Evolutionary conservation across 2,797 vertebrate genomes (phyloP).

Genomic region (Sylvilagus floridanus): DNA sequence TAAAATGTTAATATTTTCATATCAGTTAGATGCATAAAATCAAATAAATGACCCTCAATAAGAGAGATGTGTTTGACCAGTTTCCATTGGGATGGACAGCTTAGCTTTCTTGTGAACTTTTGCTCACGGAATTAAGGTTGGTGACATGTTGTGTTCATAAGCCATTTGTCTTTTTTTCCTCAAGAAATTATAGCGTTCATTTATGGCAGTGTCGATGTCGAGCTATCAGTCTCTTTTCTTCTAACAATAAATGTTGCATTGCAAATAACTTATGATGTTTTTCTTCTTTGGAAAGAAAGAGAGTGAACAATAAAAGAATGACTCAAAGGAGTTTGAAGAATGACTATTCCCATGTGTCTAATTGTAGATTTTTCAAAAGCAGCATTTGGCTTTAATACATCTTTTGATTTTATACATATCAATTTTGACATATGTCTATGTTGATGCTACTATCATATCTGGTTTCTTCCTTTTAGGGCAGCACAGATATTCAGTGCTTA

Average conservation of each 20-base stretch:
- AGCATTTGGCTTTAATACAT: constrained; percentile 58
- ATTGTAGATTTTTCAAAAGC: constrained; percentile 30
- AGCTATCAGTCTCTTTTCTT: neutral
- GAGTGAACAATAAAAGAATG: neutral
- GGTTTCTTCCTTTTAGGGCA: constrained; percentile 25
- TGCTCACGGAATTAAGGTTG: neutral
- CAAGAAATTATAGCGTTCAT: constrained; percentile 18
- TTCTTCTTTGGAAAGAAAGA: neutral
- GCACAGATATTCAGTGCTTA: constrained; percentile 39
- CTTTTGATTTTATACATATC: constrained; percentile 9
- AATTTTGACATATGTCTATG: constrained; percentile 57
- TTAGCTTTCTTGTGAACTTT: neutral
- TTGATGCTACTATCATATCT: constrained; percentile 50
- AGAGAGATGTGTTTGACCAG: neutral
- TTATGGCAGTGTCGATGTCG: neutral
- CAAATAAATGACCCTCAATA: neutral
- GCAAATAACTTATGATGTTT: neutral
- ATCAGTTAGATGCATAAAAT: neutral
- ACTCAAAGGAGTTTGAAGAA: neutral
- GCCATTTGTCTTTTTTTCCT: neutral
- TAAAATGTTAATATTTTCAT: neutral
- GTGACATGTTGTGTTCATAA: neutral
- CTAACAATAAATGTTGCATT: constrained; percentile 33
- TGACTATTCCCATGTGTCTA: constrained; percentile 19
- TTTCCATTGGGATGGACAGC: neutral